Percentiles rank a stretch among this genome's conserved stretches.
Evolutionary conservation across 1,140 invertebrate species (phyloP).

Genomic region (Danaus plexippus): DNA sequence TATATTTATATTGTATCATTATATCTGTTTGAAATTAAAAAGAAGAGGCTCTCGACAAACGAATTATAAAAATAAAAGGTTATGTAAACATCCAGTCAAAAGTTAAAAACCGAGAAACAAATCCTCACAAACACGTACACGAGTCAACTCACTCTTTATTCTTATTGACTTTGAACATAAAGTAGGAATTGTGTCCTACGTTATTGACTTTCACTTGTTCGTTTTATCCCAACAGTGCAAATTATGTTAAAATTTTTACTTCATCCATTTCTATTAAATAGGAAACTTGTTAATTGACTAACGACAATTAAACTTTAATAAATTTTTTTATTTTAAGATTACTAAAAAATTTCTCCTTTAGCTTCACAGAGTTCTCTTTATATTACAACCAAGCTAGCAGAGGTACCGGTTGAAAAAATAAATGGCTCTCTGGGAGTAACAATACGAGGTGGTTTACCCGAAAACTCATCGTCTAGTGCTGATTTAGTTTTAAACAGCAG

Average conservation of each 20-base stretch:
- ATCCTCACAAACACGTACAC: conserved; percentile 13
- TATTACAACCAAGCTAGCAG: conserved; percentile 81
- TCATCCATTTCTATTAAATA: too few species aligned
- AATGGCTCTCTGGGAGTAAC: conserved; percentile 91
- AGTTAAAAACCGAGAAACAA: conserved; percentile 16
- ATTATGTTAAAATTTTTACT: too few species aligned
- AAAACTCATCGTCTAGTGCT: conserved; percentile 56
- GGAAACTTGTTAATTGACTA: too few species aligned
- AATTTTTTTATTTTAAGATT: too few species aligned
- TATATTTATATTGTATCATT: too few species aligned
- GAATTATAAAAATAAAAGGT: conserved; percentile 7
- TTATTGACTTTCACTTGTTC: too few species aligned
- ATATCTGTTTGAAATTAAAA: too few species aligned
- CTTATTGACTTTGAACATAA: too few species aligned
- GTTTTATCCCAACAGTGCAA: too few species aligned
- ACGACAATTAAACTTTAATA: too few species aligned
- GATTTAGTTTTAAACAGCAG: conserved; percentile 63
- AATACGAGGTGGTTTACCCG: conserved; percentile 80
- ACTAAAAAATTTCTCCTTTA: conserved; percentile 31
- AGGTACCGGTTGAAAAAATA: conserved; percentile 84
- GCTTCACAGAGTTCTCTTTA: conserved; percentile 77
- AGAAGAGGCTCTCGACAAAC: too few species aligned
- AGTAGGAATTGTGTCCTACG: too few species aligned
- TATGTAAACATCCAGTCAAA: conserved; percentile 14
- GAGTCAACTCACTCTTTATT: conserved; percentile 7